phyloP scores from a whole-genome alignment of 2,888 invertebrate species.

The Pharmacophagus antenor region DNA sequence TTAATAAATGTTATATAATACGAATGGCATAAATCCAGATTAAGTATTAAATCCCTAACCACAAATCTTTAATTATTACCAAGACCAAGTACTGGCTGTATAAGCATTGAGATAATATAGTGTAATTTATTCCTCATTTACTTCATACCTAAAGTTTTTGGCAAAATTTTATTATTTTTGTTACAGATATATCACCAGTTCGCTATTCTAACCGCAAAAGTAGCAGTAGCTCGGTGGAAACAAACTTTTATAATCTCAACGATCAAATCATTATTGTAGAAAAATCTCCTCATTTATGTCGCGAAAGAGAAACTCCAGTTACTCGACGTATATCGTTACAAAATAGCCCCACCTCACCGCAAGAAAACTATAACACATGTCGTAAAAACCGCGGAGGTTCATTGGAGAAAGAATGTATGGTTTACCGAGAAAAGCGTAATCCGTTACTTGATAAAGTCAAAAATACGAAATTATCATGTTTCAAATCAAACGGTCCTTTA shows the following conservation, averaged over 20 bases:
- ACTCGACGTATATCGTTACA: slow-evolving; percentile 72
- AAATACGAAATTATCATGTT: slow-evolving; percentile 85
- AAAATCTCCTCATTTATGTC: slow-evolving; percentile 76
- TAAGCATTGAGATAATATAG: too few relatives aligned
- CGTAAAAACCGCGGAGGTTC: slow-evolving; percentile 74
- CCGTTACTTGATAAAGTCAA: slow-evolving; percentile 86
- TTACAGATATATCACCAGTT: slow-evolving; percentile 84
- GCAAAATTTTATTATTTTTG: slow-evolving; percentile 29
- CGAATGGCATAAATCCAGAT: slow-evolving; percentile 5
- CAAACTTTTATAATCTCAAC: slow-evolving; percentile 84
- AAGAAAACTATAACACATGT: slow-evolving; percentile 74
- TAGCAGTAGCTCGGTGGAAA: slow-evolving; percentile 83
- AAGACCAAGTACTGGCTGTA: not conserved
- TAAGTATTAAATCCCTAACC: not conserved
- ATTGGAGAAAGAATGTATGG: slow-evolving; percentile 80
- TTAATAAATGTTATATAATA: not conserved
- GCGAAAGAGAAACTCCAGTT: slow-evolving; percentile 59
- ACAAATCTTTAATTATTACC: not conserved
- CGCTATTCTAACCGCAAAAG: slow-evolving; percentile 83
- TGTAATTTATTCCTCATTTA: too few relatives aligned
- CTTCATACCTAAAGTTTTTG: too few relatives aligned
- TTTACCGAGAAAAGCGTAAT: slow-evolving; percentile 84
- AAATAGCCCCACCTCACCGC: slow-evolving; percentile 65
- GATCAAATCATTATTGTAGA: slow-evolving; percentile 82
- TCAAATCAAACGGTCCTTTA: slow-evolving; percentile 80